Percentiles rank a stretch among this genome's conserved stretches.
phyloP scores from a whole-genome alignment of 2,113 vertebrate species.

The Phylloscopus whistleri region DNA sequence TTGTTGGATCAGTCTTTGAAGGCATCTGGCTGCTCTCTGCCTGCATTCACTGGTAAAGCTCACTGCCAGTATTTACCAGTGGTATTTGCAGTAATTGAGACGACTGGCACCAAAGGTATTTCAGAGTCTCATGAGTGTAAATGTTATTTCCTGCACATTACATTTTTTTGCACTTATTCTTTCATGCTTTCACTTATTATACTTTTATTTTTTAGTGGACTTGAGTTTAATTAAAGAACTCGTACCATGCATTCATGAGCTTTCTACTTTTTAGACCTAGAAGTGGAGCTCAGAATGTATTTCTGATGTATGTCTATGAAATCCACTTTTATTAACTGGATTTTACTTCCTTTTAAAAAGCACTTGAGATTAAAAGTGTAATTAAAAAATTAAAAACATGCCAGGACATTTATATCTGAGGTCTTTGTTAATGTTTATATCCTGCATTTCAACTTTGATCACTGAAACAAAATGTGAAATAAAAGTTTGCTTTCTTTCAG shows the following conservation, averaged over 20 bases:
- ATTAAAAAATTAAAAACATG: slow-evolving; percentile 2
- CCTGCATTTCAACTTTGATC: background rate
- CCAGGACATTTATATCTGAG: background rate
- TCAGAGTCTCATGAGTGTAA: background rate
- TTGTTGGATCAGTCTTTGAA: background rate
- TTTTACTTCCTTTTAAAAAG: background rate
- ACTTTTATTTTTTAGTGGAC: background rate
- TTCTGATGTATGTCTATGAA: background rate
- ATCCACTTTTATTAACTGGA: background rate
- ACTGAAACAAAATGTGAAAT: background rate
- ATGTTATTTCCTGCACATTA: background rate
- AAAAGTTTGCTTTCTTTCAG: background rate
- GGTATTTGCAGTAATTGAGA: background rate
- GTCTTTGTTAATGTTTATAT: background rate
- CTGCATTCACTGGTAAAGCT: background rate
- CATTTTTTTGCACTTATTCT: background rate
- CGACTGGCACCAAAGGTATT: background rate
- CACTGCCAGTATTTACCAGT: background rate
- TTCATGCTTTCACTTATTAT: background rate
- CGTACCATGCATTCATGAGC: background rate
- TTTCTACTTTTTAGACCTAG: background rate
- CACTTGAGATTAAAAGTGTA: background rate
- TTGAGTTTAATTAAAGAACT: background rate
- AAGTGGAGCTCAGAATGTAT: background rate
- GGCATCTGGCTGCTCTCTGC: background rate